Evolutionary conservation across 1,140 invertebrate genomes (phyloP).

Genomic region (Amyelois transitella): DNA sequence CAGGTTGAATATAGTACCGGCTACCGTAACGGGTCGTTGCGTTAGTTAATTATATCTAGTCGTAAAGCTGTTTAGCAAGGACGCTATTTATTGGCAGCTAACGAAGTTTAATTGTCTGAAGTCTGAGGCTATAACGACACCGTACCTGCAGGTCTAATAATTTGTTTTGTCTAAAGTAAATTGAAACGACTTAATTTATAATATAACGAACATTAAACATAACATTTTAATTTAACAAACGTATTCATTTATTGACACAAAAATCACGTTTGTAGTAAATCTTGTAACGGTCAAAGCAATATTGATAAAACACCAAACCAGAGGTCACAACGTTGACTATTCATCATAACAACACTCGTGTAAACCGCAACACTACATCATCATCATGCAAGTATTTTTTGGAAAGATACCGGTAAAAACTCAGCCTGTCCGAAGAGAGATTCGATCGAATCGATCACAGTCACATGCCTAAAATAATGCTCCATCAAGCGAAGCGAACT

Average conservation of each 20-base stretch:
- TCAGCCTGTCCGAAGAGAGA: conserved; percentile 52
- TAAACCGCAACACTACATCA: conserved; percentile 43
- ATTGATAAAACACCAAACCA: conserved; percentile 26
- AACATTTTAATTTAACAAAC: too few species aligned
- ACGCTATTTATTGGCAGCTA: conserved; percentile 55
- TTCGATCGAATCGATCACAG: conserved; percentile 68
- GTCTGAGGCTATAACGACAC: conserved; percentile 17
- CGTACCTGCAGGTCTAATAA: too few species aligned
- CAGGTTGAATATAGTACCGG: conserved; percentile 32
- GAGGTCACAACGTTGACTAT: conserved; percentile 37
- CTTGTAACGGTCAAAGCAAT: not conserved
- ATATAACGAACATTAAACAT: too few species aligned
- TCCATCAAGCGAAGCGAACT: conserved; percentile 37
- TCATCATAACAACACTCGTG: conserved; percentile 38
- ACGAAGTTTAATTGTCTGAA: conserved; percentile 48
- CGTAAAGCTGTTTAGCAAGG: conserved; percentile 39
- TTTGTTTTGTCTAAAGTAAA: not conserved
- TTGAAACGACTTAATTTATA: too few species aligned
- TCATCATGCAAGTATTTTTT: conserved; percentile 32
- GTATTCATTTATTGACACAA: not conserved
- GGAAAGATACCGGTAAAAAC: conserved; percentile 28
- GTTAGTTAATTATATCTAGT: conserved; percentile 52
- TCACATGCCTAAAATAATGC: conserved; percentile 68
- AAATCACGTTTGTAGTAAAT: conserved; percentile 4
- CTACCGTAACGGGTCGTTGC: conserved; percentile 38